These are phyloP conservation scores for Polypterus senegalus DNA, from an alignment of 2,113 vertebrate genomes.

Conservation along the genomic window DNA sequence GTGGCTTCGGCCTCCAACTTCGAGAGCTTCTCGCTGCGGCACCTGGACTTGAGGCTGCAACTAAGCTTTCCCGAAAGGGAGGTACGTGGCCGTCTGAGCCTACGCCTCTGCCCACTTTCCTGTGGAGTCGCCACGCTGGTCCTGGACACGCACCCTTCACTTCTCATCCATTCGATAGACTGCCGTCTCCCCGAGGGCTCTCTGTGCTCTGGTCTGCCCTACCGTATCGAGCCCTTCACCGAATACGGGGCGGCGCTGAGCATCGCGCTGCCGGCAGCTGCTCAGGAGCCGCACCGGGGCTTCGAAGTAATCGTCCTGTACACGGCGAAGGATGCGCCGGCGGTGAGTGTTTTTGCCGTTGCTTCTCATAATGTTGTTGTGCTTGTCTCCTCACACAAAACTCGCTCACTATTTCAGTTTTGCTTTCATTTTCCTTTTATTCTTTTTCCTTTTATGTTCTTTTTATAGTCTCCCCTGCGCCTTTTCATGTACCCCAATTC, in stretches of 20 bases:
- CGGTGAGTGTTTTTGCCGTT: constrained; percentile 51
- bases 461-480: no score
- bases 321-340: constrained; percentile 77
- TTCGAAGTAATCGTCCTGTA: constrained; percentile 78
- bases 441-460: no score
- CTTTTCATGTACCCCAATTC: no score
- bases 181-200: constrained; percentile 35
- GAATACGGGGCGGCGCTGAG: constrained; percentile 79
- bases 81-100: constrained; percentile 74
- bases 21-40: constrained; percentile 61
- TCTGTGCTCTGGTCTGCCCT: constrained; percentile 42
- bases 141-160: constrained; percentile 71
- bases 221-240: constrained; percentile 71
- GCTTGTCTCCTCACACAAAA: neutral
- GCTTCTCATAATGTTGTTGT: neutral
- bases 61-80: constrained; percentile 69
- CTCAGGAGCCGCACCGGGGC: constrained; percentile 45
- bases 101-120: constrained; percentile 57
- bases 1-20: constrained; percentile 78
- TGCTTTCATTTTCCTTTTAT: no score
- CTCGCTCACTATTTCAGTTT: no score
- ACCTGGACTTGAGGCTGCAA: constrained; percentile 75
- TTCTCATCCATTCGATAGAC: constrained; percentile 63
- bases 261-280: constrained; percentile 56
- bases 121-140: constrained; percentile 54